These are phyloP conservation scores for Apeltes quadracus DNA, from an alignment of 2,113 vertebrate species.

Conservation along the genomic window DNA sequence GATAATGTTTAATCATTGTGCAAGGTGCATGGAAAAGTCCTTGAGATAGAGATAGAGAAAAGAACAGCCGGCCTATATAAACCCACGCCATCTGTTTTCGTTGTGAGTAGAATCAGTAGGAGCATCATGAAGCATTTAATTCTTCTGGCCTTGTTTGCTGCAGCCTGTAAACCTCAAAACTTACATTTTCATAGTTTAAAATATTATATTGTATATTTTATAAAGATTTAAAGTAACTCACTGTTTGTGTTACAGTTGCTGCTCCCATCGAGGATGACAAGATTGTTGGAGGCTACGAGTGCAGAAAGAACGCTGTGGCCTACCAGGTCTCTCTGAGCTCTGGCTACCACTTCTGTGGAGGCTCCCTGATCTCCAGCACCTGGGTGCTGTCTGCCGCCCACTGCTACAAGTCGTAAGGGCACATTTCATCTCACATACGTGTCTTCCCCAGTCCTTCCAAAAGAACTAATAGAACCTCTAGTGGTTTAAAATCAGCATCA, in stretches of 20 bases:
- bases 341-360: slow-evolving; percentile 83
- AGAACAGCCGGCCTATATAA: slow-evolving; percentile 38
- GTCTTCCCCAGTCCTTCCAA: background rate
- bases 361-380: slow-evolving; percentile 79
- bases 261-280: slow-evolving; percentile 76
- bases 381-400: slow-evolving; percentile 89
- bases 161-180: slow-evolving; percentile 51
- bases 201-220: too few relatives aligned
- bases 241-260: too few relatives aligned
- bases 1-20: slow-evolving; percentile 53
- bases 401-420: slow-evolving; percentile 83
- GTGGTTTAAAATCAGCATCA: background rate
- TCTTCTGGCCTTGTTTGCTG: slow-evolving; percentile 71
- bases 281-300: slow-evolving; percentile 87
- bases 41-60: slow-evolving; percentile 45
- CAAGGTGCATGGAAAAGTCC: slow-evolving; percentile 37
- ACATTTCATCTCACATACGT: background rate
- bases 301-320: slow-evolving; percentile 69
- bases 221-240: too few relatives aligned
- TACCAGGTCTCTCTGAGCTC: slow-evolving; percentile 85
- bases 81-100: background rate
- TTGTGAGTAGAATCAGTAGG: background rate
- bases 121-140: slow-evolving; percentile 68
- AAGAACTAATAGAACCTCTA: background rate
- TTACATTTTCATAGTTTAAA: too few relatives aligned